These are phyloP conservation scores for Horisme vitalbata DNA, from an alignment of 2,888 invertebrate genomes.

Conservation along the genomic window DNA sequence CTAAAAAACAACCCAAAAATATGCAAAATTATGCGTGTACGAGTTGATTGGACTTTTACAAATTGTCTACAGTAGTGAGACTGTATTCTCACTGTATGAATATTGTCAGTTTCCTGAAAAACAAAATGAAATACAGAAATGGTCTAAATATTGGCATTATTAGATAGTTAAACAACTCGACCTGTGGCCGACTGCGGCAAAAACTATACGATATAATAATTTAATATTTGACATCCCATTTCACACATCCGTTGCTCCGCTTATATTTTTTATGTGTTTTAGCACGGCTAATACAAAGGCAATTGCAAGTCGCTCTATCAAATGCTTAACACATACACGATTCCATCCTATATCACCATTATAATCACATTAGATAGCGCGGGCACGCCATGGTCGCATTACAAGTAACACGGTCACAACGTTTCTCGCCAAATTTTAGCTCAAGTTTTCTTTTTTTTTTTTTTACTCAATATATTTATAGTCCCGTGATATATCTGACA, in stretches of 20 bases:
- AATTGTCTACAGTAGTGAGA: too few relatives aligned
- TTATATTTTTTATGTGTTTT: conserved; percentile 50
- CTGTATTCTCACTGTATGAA: too few relatives aligned
- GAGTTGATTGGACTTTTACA: too few relatives aligned
- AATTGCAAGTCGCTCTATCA: conserved; percentile 69
- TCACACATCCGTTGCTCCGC: conserved; percentile 39
- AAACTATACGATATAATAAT: conserved; percentile 6
- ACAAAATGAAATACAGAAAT: too few relatives aligned
- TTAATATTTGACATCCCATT: conserved; percentile 27
- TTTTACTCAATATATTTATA: background rate
- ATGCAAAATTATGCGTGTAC: too few relatives aligned
- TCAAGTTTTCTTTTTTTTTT: conserved; percentile 48
- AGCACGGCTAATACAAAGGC: conserved; percentile 61
- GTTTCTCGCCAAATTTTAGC: conserved; percentile 74
- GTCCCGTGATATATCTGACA: too few relatives aligned
- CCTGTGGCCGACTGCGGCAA: too few relatives aligned
- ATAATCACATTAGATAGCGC: conserved; percentile 75
- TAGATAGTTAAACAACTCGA: too few relatives aligned
- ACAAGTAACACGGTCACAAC: conserved; percentile 79
- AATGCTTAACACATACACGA: conserved; percentile 73
- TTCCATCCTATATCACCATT: conserved; percentile 69
- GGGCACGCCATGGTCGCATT: conserved; percentile 76
- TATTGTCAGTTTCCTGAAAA: too few relatives aligned
- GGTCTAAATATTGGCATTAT: too few relatives aligned
- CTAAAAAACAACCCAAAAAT: too few relatives aligned